Base-by-base conservation (phyloP, 1,140 invertebrate species). In the Eumeta japonica region DNA sequence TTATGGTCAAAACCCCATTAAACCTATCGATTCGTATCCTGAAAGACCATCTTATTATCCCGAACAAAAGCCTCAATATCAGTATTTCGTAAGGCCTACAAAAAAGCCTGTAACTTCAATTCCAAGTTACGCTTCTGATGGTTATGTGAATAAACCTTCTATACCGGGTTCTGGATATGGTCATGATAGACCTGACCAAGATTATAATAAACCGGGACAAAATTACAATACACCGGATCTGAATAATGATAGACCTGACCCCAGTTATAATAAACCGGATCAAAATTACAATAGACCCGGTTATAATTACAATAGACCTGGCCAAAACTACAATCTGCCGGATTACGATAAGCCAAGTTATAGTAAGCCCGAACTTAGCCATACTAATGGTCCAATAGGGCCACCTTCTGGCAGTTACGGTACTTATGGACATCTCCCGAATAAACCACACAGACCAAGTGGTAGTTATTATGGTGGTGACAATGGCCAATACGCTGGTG, bases 11-110 rank as follows among this genome's bases (percentile, higher is more conserved):
- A n/a, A n/a, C n/a, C n/a, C n/a, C n/a, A n/a, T n/a, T n/a, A n/a
- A n/a, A n/a, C n/a, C n/a, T n/a, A n/a, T n/a, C n/a, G n/a, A n/a
- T n/a, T n/a, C n/a, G n/a, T n/a, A n/a, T n/a, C n/a, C 50, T 27
- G 19, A 43, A 14, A 39, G 46, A 48, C 16, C 24, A 24, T 33
- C 41, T 17, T 48, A 50, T 24, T 27, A 34, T 13, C 47, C 58
- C 35, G 55, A 67, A n/a, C n/a, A n/a, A 29, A 46, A 43, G 27
- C 65, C 62, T 4, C 44, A 63, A 17, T 67, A 67, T 32, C 45
- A 58, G 13, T 73, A 71, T 33, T 57, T 66, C 27, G 50, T 55
- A 2, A 53, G 68, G 35, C 68, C 68, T 7, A 63, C 54, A 37
- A 54, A 52, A 30, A 68, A 52, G 43, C 68, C 64, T n/a, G n/a